Evolutionary conservation across 2,113 vertebrate species (phyloP).

Genomic region (Gopherus evgoodei): DNA sequence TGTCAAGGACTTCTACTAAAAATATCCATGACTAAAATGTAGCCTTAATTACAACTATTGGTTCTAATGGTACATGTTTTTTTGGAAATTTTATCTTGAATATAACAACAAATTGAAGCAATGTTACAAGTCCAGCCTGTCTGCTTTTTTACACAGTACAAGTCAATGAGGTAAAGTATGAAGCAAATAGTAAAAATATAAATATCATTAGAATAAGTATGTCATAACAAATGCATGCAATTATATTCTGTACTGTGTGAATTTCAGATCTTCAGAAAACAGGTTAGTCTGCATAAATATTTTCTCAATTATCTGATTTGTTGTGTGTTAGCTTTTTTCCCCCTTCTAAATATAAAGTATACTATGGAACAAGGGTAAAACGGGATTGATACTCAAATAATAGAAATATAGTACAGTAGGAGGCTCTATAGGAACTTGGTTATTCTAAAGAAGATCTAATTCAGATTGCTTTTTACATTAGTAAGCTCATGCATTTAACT

Average conservation of each 20-base stretch:
- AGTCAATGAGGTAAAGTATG: slow-evolving; percentile 41
- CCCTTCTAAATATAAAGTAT: background rate
- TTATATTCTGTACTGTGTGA: slow-evolving; percentile 51
- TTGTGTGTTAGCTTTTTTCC: background rate
- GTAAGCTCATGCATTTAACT: background rate
- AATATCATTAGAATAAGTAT: background rate
- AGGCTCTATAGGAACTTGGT: background rate
- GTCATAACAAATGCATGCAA: slow-evolving; percentile 34
- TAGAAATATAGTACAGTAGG: background rate
- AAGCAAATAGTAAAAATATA: slow-evolving; percentile 12
- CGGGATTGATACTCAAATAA: background rate
- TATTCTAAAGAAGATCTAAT: background rate
- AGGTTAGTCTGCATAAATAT: slow-evolving; percentile 6
- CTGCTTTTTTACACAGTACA: slow-evolving; percentile 6
- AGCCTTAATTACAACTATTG: background rate
- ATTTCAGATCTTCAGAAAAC: slow-evolving; percentile 37
- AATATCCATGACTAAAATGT: background rate
- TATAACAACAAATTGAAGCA: background rate
- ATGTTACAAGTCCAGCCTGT: background rate
- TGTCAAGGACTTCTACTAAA: no score
- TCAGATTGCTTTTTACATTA: background rate
- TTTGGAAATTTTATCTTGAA: background rate
- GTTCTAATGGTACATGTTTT: fast-evolving
- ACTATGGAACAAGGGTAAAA: background rate
- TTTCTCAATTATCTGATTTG: background rate